These are phyloP conservation scores for Folsomia candida DNA, from an alignment of 2,888 invertebrate genomes.

Conservation along the genomic window DNA sequence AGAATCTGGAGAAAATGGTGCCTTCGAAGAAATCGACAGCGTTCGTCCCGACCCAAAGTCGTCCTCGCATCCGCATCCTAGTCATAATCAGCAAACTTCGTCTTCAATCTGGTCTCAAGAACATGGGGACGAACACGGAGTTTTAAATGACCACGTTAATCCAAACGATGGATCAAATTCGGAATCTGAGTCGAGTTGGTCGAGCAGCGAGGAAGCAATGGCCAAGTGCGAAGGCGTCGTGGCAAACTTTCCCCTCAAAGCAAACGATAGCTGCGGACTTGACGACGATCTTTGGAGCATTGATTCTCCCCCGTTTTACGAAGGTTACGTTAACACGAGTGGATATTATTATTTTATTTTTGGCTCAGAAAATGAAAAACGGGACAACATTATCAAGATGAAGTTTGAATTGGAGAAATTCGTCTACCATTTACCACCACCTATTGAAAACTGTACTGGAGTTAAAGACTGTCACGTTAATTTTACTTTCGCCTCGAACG, in stretches of 20 bases:
- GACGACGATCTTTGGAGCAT: slow-evolving; percentile 5
- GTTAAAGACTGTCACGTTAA: slow-evolving; percentile 41
- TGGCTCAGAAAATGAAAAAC: slow-evolving; percentile 71
- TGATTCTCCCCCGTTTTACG: slow-evolving; percentile 19
- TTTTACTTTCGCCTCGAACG: slow-evolving; percentile 43
- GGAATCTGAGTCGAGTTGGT: slow-evolving; percentile 78
- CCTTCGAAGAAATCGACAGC: slow-evolving; percentile 33
- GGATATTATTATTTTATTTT: slow-evolving; percentile 82
- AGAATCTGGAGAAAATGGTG: slow-evolving; percentile 49
- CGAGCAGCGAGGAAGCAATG: slow-evolving; percentile 74
- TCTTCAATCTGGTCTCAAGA: slow-evolving; percentile 55
- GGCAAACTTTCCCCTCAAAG: slow-evolving; percentile 55
- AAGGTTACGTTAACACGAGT: slow-evolving; percentile 56
- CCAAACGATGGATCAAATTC: slow-evolving; percentile 71
- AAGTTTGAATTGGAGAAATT: slow-evolving; percentile 41
- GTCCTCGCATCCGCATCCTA: not conserved
- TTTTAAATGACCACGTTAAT: slow-evolving; percentile 59
- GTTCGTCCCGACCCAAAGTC: not conserved
- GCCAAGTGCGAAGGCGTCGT: slow-evolving; percentile 71
- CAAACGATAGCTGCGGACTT: slow-evolving; percentile 25
- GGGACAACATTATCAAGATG: slow-evolving; percentile 36
- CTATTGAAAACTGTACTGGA: slow-evolving; percentile 41
- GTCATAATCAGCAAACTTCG: slow-evolving; percentile 1
- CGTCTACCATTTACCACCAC: slow-evolving; percentile 41
- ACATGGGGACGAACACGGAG: slow-evolving; percentile 65